These are phyloP conservation scores for Alaudala cheleensis DNA, from an alignment of 2,113 vertebrate genomes.

Conservation along the genomic window DNA sequence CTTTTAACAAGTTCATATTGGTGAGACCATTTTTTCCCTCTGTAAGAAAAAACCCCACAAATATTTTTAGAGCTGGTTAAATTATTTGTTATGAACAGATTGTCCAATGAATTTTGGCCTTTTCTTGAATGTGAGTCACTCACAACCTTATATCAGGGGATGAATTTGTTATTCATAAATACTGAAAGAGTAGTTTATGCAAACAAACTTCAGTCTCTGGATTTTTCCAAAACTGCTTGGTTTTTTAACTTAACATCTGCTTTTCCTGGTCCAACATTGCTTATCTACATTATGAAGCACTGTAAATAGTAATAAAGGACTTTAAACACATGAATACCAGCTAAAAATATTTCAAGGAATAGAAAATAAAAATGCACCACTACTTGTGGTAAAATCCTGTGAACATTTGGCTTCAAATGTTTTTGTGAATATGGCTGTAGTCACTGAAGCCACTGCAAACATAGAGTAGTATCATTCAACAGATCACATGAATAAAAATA, in stretches of 20 bases:
- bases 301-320: not conserved
- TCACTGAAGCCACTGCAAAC: not conserved
- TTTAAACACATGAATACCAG: not conserved
- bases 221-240: not conserved
- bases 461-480: not conserved
- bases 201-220: not conserved
- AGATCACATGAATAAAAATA: not conserved
- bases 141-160: slow-evolving; percentile 24
- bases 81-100: slow-evolving; percentile 41
- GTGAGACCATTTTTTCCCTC: slow-evolving; percentile 8
- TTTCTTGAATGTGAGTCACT: slow-evolving; percentile 47
- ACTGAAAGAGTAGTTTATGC: not conserved
- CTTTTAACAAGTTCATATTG: slow-evolving; percentile 35
- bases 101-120: slow-evolving; percentile 23
- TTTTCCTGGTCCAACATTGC: not conserved
- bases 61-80: slow-evolving; percentile 49
- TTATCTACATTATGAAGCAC: not conserved
- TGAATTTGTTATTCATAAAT: slow-evolving; percentile 43
- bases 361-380: not conserved
- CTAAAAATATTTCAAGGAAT: not conserved
- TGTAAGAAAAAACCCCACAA: slow-evolving; percentile 31
- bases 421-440: not conserved
- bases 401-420: not conserved
- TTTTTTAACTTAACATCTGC: not conserved
- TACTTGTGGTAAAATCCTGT: not conserved